Evolutionary conservation across 30 jellyfish, hydroid and myxozoan species (phyloP).

Genomic region (Chrysaora quinquecirrha): DNA sequence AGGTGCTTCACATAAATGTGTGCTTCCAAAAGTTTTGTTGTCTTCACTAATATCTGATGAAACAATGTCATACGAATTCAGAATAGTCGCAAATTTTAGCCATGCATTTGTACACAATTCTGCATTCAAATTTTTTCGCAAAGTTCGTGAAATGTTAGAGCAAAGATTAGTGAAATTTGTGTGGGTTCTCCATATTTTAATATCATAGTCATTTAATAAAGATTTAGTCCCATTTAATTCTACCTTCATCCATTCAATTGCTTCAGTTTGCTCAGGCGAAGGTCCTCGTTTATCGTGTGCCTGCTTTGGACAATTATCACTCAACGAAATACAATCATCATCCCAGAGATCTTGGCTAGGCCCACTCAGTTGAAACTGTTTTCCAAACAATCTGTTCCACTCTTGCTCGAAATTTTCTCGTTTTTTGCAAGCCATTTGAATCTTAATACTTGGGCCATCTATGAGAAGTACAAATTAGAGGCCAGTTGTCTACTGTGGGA

Average conservation of each 20-base stretch:
- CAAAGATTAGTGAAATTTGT: slow-evolving; percentile 75
- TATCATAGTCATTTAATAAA: slow-evolving; percentile 68
- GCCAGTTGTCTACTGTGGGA: too few species aligned
- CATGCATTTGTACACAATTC: slow-evolving; percentile 98
- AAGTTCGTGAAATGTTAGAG: slow-evolving; percentile 40
- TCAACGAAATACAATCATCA: not conserved
- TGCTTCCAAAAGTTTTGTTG: slow-evolving; percentile 31
- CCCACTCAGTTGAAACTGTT: slow-evolving; percentile 19
- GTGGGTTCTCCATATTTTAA: slow-evolving; percentile 83
- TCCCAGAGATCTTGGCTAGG: too few species aligned
- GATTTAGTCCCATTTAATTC: slow-evolving; percentile 84
- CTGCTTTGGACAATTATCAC: not conserved
- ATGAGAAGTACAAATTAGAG: too few species aligned
- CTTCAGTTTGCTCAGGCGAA: not conserved
- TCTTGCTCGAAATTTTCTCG: not conserved
- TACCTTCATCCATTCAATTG: slow-evolving; percentile 41
- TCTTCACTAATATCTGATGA: not conserved
- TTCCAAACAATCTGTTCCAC: slow-evolving; percentile 53
- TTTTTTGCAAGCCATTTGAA: not conserved
- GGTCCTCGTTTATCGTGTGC: not conserved
- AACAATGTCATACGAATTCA: slow-evolving; percentile 66
- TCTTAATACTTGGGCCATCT: not conserved
- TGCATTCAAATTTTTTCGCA: slow-evolving; percentile 61
- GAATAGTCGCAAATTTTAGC: slow-evolving; percentile 90
- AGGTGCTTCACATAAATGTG: slow-evolving; percentile 99